Conservation (phyloP, 2,797 vertebrate genomes). For the Atherinosoma microstoma region DNA sequence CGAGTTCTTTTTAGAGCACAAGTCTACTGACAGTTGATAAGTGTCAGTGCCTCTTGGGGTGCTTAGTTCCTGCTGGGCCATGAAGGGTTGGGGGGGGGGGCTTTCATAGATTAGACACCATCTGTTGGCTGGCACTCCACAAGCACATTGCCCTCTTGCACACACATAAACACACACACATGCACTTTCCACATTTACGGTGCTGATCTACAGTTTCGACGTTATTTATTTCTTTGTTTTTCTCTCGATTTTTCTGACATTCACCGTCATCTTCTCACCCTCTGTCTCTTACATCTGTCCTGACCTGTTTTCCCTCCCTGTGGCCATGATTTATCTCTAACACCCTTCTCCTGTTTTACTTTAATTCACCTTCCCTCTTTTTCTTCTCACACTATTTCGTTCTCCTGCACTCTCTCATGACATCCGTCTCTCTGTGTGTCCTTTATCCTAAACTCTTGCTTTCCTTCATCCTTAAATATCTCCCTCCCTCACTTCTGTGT, state of each 20-base stretch:
- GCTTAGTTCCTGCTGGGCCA: constrained; percentile 61
- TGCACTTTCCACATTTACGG: constrained; percentile 32
- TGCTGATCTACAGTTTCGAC: constrained; percentile 26
- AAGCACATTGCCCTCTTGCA: constrained; percentile 36
- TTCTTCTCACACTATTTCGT: constrained; percentile 16
- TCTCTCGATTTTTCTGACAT: constrained; percentile 11
- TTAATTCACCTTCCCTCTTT: constrained; percentile 15
- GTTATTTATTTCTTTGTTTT: constrained; percentile 28
- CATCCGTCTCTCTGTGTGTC: constrained; percentile 22
- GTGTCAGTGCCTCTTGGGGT: constrained; percentile 60
- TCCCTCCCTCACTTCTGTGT: constrained; percentile 26
- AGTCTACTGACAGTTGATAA: constrained; percentile 49
- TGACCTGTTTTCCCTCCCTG: constrained; percentile 11
- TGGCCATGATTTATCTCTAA: constrained; percentile 20
- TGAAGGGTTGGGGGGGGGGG: constrained; percentile 18
- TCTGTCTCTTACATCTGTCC: constrained; percentile 22
- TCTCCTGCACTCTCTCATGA: constrained; percentile 8
- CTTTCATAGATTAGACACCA: constrained; percentile 79
- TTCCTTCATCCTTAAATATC: constrained; percentile 37
- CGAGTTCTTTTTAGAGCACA: constrained; percentile 38
- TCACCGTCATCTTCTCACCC: constrained; percentile 16
- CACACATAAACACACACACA: constrained; percentile 26
- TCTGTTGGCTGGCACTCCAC: constrained; percentile 77
- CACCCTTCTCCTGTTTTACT: constrained; percentile 15
- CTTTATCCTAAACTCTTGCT: constrained; percentile 38